A percentile compares a stretch with the other conserved stretches of the same genome.
Evolutionary conservation across 1,140 invertebrate species (phyloP).

Genomic region (Drosophila rhopaloa): DNA sequence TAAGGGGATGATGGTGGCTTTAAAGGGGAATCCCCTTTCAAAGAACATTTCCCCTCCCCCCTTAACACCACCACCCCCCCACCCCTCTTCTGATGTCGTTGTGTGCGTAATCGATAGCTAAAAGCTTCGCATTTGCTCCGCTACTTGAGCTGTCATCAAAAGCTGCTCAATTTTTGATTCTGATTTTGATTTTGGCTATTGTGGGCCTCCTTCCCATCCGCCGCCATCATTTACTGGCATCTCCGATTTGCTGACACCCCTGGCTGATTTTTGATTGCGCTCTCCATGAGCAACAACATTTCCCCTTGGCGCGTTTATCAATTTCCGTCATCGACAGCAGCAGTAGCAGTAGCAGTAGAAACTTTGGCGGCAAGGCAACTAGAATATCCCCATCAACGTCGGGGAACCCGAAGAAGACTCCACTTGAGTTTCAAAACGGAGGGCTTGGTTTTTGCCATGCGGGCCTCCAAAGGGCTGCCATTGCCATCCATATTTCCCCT

Average conservation of each 20-base stretch:
- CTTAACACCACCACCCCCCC: not conserved
- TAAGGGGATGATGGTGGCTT: not conserved
- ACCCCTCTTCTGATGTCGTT: not conserved
- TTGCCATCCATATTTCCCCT: slow-evolving; percentile 18
- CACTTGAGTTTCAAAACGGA: slow-evolving; percentile 16
- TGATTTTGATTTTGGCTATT: slow-evolving; percentile 57
- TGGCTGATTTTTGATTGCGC: slow-evolving; percentile 62
- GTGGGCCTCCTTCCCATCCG: not conserved
- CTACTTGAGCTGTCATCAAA: slow-evolving; percentile 80
- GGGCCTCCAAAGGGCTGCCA: not conserved
- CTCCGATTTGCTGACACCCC: not conserved
- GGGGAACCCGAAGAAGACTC: slow-evolving; percentile 30
- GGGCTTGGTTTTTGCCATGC: not conserved
- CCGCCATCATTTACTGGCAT: not conserved
- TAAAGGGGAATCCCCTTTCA: not conserved
- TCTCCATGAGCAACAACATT: slow-evolving; percentile 56
- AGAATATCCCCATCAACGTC: not conserved
- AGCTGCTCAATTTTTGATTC: slow-evolving; percentile 83
- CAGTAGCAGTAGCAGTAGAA: slow-evolving; percentile 10
- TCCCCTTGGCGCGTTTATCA: slow-evolving; percentile 79
- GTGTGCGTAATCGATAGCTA: slow-evolving; percentile 52
- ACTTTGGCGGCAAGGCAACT: slow-evolving; percentile 7
- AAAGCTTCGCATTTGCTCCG: slow-evolving; percentile 43
- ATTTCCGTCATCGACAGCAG: slow-evolving; percentile 76
- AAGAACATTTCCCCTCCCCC: not conserved